Evolutionary conservation across 2,797 vertebrate genomes (phyloP).

Genomic region (Staurois parvus): DNA sequence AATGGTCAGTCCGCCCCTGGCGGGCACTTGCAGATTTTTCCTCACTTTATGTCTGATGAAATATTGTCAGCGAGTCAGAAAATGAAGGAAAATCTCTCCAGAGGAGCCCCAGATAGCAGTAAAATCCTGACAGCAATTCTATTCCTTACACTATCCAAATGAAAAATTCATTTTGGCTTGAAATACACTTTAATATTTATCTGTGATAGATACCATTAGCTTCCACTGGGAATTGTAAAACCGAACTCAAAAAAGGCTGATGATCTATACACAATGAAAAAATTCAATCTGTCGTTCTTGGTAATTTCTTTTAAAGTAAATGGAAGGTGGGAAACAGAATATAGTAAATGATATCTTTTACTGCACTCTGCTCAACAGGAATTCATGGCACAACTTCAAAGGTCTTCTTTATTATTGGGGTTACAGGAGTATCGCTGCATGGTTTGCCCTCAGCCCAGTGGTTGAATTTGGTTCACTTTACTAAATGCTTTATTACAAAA

Average conservation of each 20-base stretch:
- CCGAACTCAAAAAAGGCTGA: background rate
- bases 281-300: background rate
- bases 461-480: background rate
- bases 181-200: too few relatives aligned
- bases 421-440: background rate
- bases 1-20: too few relatives aligned
- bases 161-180: too few relatives aligned
- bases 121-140: too few relatives aligned
- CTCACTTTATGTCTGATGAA: background rate
- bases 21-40: too few relatives aligned
- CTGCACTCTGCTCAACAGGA: background rate
- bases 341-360: background rate
- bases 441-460: background rate
- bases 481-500: background rate
- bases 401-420: background rate
- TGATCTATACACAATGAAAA: background rate
- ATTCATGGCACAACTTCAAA: background rate
- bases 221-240: background rate
- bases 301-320: background rate
- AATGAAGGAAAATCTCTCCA: background rate
- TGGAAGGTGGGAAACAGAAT: background rate
- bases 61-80: background rate
- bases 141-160: too few relatives aligned
- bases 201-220: background rate
- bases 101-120: too few relatives aligned